phyloP scores from a whole-genome alignment of 2,888 invertebrate species.

The Diarsia mendica region DNA sequence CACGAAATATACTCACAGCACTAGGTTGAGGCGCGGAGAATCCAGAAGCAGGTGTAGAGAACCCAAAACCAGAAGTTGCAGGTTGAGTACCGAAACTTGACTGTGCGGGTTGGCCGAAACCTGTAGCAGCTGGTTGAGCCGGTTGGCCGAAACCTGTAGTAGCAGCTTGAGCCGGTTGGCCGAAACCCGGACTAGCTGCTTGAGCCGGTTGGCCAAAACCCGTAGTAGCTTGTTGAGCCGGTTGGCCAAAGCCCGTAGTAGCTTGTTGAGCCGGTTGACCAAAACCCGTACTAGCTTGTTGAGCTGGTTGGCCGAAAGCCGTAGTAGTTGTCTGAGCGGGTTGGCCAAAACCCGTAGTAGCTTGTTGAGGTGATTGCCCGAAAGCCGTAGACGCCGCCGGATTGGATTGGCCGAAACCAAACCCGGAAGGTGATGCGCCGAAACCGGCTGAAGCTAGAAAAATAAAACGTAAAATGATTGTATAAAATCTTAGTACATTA shows the following conservation, averaged over 20 bases:
- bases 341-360: conserved; percentile 67
- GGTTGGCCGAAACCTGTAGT: conserved; percentile 67
- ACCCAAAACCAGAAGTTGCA: conserved; percentile 70
- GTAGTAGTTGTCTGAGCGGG: conserved; percentile 30
- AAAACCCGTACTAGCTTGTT: conserved; percentile 63
- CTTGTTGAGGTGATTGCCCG: conserved; percentile 54
- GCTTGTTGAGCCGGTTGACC: conserved; percentile 38
- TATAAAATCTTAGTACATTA: background rate
- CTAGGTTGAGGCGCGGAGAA: conserved; percentile 76
- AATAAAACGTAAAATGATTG: background rate
- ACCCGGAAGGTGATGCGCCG: conserved; percentile 70
- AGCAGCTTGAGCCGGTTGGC: conserved; percentile 64
- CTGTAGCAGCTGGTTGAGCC: conserved; percentile 31
- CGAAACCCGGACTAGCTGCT: conserved; percentile 60
- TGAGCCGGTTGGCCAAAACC: conserved; percentile 67
- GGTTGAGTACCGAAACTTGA: conserved; percentile 64
- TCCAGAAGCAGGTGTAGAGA: conserved; percentile 80
- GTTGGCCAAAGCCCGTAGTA: conserved; percentile 70
- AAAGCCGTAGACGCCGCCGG: conserved; percentile 63
- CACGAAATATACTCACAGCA: conserved; percentile 67
- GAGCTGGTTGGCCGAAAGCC: conserved; percentile 66
- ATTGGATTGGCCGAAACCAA: conserved; percentile 73
- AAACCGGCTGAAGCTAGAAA: conserved; percentile 66
- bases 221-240: conserved; percentile 54
- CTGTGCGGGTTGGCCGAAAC: conserved; percentile 67